Conservation (phyloP, 2,888 invertebrate species). For the Lithophane leautieri region DNA sequence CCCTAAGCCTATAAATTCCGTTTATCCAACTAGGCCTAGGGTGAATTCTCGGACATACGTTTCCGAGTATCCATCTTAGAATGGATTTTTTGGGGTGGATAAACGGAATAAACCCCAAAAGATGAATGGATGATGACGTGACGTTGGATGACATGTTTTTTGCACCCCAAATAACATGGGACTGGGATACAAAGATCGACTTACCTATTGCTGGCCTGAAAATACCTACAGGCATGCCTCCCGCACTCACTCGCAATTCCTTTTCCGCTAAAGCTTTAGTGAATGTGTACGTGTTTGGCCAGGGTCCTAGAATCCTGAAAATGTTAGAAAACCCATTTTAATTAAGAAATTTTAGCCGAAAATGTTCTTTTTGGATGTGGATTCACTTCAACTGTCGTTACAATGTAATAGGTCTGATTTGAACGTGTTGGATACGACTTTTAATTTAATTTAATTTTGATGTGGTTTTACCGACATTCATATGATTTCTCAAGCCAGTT, state of each 20-base stretch:
- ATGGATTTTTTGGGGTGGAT: too few species aligned
- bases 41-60: too few species aligned
- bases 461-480: neutral
- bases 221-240: conserved; percentile 93
- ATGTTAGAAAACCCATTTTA: neutral
- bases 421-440: neutral
- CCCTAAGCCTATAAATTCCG: too few species aligned
- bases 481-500: neutral
- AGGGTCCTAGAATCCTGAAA: conserved; percentile 90
- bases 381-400: neutral
- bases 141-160: too few species aligned
- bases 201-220: conserved; percentile 95
- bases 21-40: too few species aligned
- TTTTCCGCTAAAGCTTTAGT: conserved; percentile 96
- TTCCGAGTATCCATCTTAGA: too few species aligned
- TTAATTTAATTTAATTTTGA: neutral
- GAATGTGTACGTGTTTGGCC: conserved; percentile 97
- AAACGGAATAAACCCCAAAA: too few species aligned
- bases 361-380: neutral
- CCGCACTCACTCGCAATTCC: conserved; percentile 90
- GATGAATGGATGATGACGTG: neutral
- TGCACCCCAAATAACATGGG: neutral
- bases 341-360: neutral
- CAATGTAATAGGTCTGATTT: neutral
- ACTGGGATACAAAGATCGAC: conserved; percentile 33